phyloP scores from a whole-genome alignment of 2,888 invertebrate genomes.

The Xanthorhoe spadicearia region DNA sequence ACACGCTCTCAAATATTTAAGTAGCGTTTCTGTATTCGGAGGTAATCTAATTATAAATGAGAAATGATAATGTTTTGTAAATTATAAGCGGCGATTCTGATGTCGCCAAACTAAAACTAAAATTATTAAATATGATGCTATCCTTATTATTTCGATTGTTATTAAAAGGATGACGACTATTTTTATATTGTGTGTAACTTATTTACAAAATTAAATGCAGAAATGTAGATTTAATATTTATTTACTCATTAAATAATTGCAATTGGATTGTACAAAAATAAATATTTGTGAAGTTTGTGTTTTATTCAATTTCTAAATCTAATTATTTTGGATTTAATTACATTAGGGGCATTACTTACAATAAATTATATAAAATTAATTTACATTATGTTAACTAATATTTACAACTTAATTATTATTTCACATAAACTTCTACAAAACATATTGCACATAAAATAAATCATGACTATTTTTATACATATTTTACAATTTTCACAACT shows the following conservation, averaged over 20 bases:
- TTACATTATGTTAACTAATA: constrained; percentile 18
- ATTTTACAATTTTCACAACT: background rate
- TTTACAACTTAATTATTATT: constrained; percentile 33
- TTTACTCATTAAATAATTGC: constrained; percentile 10
- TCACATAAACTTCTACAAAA: constrained; percentile 8
- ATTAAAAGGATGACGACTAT: no score
- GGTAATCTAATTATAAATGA: no score
- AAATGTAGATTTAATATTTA: constrained; percentile 4
- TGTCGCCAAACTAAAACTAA: no score
- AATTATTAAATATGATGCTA: no score
- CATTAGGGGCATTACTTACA: constrained; percentile 13
- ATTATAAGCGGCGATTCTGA: no score
- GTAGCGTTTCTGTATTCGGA: no score
- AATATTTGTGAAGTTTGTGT: constrained; percentile 36
- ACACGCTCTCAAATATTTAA: no score
- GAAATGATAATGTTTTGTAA: no score
- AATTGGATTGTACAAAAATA: constrained; percentile 25
- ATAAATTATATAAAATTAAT: constrained; percentile 7
- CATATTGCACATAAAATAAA: constrained; percentile 29
- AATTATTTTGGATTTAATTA: constrained; percentile 21
- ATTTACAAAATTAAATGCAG: background rate
- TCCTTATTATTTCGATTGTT: no score
- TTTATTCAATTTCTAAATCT: constrained; percentile 32
- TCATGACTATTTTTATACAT: background rate
- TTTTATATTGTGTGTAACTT: no score